A percentile compares a stretch with the other conserved stretches of the same genome.
phyloP scores from a whole-genome alignment of 1,140 invertebrate genomes.

The Saccostrea echinata region DNA sequence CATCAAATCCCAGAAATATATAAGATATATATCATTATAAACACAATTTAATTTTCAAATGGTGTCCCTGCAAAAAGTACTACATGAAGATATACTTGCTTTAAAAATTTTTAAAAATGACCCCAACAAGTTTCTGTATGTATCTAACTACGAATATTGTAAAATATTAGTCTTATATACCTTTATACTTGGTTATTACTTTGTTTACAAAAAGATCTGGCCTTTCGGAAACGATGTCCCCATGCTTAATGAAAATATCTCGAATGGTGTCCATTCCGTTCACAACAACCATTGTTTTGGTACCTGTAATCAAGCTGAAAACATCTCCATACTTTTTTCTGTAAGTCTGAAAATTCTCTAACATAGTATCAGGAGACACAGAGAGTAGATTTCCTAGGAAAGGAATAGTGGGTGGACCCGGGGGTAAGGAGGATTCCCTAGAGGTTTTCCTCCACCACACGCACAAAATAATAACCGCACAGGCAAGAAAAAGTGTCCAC shows the following conservation, averaged over 20 bases:
- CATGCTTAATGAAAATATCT: slow-evolving; percentile 58
- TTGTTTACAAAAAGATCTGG: slow-evolving; percentile 56
- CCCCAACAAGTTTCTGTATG: too few species aligned
- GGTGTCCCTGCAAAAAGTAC: too few species aligned
- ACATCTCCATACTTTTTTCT: slow-evolving; percentile 60
- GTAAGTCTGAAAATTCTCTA: slow-evolving; percentile 38
- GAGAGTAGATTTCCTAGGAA: slow-evolving; percentile 51
- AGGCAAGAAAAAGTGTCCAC: slow-evolving; percentile 27
- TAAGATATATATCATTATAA: too few species aligned
- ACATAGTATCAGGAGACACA: slow-evolving; percentile 17
- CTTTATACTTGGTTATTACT: slow-evolving; percentile 55
- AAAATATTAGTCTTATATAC: slow-evolving; percentile 12
- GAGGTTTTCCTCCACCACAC: slow-evolving; percentile 32
- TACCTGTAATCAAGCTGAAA: slow-evolving; percentile 54
- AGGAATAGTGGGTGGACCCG: slow-evolving; percentile 53
- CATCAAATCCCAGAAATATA: too few species aligned
- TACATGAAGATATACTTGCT: too few species aligned
- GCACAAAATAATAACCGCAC: neutral
- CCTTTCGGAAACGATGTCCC: slow-evolving; percentile 54
- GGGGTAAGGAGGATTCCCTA: slow-evolving; percentile 41
- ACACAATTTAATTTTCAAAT: too few species aligned
- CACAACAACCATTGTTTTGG: slow-evolving; percentile 56
- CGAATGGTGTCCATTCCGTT: slow-evolving; percentile 58
- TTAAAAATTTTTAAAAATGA: too few species aligned
- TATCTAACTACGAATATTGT: too few species aligned